These are phyloP conservation scores for Laspeyria flexula DNA, from an alignment of 2,888 invertebrate species.

Conservation along the genomic window DNA sequence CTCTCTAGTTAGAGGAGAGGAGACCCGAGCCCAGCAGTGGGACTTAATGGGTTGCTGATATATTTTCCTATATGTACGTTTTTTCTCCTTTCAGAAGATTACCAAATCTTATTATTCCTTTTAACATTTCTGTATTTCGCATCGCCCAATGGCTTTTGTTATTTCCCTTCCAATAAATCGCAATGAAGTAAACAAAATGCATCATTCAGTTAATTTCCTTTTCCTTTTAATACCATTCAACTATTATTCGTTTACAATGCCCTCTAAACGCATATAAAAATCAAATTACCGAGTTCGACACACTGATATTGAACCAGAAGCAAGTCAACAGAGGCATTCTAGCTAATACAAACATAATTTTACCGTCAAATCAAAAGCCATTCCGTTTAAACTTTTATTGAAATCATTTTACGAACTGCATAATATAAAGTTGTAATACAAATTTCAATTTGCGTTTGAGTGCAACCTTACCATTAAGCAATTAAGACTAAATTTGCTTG, in stretches of 20 bases:
- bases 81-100: no score
- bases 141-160: no score
- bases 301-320: conserved; percentile 31
- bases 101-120: no score
- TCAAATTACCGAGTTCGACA: conserved; percentile 17
- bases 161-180: background rate
- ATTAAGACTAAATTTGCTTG: conserved; percentile 23
- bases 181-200: background rate
- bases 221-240: background rate
- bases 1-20: no score
- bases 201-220: background rate
- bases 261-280: conserved; percentile 10
- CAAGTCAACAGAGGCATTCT: conserved; percentile 38
- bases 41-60: no score
- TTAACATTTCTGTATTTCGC: no score
- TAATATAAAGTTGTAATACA: conserved; percentile 17
- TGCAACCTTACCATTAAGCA: background rate
- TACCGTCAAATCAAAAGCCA: conserved; percentile 1
- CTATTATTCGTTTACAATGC: background rate
- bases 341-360: conserved; percentile 25
- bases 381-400: background rate
- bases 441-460: conserved; percentile 5
- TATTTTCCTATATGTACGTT: no score
- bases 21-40: no score
- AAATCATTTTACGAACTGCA: conserved; percentile 20